Percentiles rank a stretch among this genome's conserved stretches.
phyloP scores from a whole-genome alignment of 2,797 vertebrate species.

The Channallabes apus region DNA sequence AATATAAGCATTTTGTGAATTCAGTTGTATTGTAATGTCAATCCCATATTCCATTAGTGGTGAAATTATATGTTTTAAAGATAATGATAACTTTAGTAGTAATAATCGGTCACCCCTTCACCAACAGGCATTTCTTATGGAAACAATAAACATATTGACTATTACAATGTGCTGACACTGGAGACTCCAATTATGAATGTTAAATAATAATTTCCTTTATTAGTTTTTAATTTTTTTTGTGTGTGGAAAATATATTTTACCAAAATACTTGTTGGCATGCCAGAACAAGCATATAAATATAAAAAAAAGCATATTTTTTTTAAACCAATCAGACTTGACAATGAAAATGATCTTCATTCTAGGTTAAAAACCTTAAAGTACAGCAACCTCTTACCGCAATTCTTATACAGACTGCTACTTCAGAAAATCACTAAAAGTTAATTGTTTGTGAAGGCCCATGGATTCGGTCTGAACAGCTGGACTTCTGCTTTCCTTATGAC shows the following conservation, averaged over 20 bases:
- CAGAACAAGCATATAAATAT: neutral
- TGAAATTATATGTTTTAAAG: no score
- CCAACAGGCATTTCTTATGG: neutral
- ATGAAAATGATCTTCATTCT: neutral
- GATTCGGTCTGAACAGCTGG: neutral
- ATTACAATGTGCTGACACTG: neutral
- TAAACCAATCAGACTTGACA: no score
- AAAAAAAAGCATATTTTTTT: no score
- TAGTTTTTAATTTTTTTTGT: neutral
- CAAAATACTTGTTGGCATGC: neutral
- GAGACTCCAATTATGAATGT: neutral
- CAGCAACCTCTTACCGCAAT: neutral
- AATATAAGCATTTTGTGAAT: no score
- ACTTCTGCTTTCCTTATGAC: slow-evolving; percentile 13
- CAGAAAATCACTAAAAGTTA: neutral
- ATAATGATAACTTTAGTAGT: no score
- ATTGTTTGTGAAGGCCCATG: neutral
- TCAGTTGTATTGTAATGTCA: no score
- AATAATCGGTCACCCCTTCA: neutral
- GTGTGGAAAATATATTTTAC: no score
- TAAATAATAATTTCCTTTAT: neutral
- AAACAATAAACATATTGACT: neutral
- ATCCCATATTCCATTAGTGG: no score
- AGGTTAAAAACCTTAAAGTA: neutral
- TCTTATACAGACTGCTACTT: neutral